These are phyloP conservation scores for Eremophila alpestris DNA, from an alignment of 2,797 vertebrate genomes.

Conservation along the genomic window DNA sequence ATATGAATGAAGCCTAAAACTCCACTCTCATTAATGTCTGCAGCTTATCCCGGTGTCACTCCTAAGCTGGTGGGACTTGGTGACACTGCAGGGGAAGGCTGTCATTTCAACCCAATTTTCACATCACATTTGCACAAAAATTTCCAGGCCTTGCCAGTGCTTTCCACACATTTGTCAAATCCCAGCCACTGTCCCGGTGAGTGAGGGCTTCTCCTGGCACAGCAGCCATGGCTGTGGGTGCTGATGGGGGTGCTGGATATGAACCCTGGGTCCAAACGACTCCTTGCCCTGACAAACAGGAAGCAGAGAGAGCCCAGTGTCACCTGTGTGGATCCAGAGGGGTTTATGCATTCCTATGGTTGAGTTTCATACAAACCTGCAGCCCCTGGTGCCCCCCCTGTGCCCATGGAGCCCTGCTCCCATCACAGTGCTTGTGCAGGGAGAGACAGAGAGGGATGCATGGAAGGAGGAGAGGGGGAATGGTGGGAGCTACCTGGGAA, in stretches of 20 bases:
- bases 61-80: constrained; percentile 39
- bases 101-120: constrained; percentile 62
- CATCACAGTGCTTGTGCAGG: accelerated
- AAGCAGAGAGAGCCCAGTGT: neutral
- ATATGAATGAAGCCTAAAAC: constrained; percentile 62
- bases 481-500: neutral
- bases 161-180: constrained; percentile 19
- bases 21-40: constrained; percentile 54
- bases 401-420: accelerated
- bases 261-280: accelerated
- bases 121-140: constrained; percentile 31
- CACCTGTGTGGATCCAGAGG: neutral
- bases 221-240: neutral
- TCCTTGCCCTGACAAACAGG: neutral
- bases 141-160: neutral
- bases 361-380: neutral
- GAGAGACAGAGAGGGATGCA: neutral
- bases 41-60: constrained; percentile 50
- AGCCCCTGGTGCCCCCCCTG: neutral
- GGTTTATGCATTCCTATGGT: accelerated
- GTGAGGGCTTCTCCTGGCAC: neutral
- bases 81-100: constrained; percentile 55
- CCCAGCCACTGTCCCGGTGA: neutral
- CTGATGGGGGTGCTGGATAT: neutral
- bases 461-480: neutral